Evolutionary conservation across 2,888 invertebrate species (phyloP).

Genomic region (Salpingus planirostris): DNA sequence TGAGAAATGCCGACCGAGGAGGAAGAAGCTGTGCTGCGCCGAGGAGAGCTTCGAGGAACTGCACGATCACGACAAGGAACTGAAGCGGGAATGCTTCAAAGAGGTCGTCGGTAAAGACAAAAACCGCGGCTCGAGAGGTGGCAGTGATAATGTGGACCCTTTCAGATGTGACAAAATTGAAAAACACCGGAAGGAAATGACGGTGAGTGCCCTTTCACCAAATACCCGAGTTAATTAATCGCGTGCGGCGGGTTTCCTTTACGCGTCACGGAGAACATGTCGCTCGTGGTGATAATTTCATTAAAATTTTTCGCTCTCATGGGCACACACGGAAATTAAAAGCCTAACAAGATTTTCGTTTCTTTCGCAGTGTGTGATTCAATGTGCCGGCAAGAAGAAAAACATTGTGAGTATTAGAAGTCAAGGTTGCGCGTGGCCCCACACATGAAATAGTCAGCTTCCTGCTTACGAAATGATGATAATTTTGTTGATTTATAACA

Average conservation of each 20-base stretch:
- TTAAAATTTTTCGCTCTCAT: too few species aligned
- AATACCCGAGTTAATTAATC: too few species aligned
- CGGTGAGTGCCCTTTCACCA: conserved; percentile 27
- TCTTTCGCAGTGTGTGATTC: conserved; percentile 37
- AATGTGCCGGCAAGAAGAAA: conserved; percentile 37
- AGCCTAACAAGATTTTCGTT: too few species aligned
- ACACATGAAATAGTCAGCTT: conserved; percentile 15
- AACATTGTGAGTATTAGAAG: conserved; percentile 35
- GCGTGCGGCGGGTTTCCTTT: too few species aligned
- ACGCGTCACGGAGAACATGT: too few species aligned
- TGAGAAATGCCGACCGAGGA: conserved; percentile 28
- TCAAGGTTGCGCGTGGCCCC: conserved; percentile 21
- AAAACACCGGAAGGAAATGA: conserved; percentile 32
- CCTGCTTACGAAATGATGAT: conserved; percentile 10
- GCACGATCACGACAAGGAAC: conserved; percentile 27
- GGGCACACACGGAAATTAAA: too few species aligned
- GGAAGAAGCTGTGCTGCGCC: conserved; percentile 31
- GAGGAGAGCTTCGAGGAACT: conserved; percentile 27
- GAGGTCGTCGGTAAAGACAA: conserved; percentile 28
- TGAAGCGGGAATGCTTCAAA: conserved; percentile 32
- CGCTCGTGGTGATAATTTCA: background rate
- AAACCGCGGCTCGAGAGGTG: conserved; percentile 8
- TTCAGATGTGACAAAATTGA: conserved; percentile 36
- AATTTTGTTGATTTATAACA: background rate
- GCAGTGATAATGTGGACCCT: conserved; percentile 26